These are phyloP conservation scores for Myopa testacea DNA, from an alignment of 2,888 invertebrate genomes.

Conservation along the genomic window DNA sequence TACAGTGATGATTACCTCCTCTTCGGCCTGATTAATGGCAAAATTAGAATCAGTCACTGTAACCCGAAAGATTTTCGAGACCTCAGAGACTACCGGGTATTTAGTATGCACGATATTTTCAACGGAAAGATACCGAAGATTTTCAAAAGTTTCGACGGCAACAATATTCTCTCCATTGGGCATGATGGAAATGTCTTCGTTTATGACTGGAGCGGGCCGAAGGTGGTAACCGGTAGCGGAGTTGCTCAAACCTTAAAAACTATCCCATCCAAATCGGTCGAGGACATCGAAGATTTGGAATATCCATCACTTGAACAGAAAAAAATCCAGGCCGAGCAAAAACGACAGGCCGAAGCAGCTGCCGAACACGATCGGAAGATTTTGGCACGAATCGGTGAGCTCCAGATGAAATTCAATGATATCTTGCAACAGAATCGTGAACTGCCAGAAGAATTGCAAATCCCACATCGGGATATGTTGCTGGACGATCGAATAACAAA, in stretches of 20 bases:
- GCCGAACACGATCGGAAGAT: constrained; percentile 74
- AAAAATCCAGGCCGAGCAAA: constrained; percentile 75
- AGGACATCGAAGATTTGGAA: constrained; percentile 60
- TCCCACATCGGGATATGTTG: constrained; percentile 73
- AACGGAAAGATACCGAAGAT: constrained; percentile 77
- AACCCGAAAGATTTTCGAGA: constrained; percentile 70
- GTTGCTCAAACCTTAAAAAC: neutral
- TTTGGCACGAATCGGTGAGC: constrained; percentile 70
- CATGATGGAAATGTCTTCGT: constrained; percentile 83
- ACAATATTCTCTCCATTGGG: constrained; percentile 74
- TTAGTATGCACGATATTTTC: constrained; percentile 81
- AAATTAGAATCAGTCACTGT: constrained; percentile 71
- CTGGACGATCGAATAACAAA: constrained; percentile 76
- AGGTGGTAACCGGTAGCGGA: constrained; percentile 13
- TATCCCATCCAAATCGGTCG: neutral
- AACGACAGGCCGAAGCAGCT: constrained; percentile 60
- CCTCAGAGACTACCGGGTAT: constrained; percentile 75
- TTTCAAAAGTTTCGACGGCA: constrained; percentile 73
- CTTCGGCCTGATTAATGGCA: constrained; percentile 74
- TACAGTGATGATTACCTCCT: constrained; percentile 71
- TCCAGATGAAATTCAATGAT: constrained; percentile 73
- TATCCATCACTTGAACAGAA: constrained; percentile 73
- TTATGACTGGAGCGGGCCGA: constrained; percentile 70
- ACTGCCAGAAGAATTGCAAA: constrained; percentile 73
- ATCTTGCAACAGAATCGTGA: constrained; percentile 71